Conservation (phyloP, 2,888 invertebrate genomes). For the Drosophila anomalata region DNA sequence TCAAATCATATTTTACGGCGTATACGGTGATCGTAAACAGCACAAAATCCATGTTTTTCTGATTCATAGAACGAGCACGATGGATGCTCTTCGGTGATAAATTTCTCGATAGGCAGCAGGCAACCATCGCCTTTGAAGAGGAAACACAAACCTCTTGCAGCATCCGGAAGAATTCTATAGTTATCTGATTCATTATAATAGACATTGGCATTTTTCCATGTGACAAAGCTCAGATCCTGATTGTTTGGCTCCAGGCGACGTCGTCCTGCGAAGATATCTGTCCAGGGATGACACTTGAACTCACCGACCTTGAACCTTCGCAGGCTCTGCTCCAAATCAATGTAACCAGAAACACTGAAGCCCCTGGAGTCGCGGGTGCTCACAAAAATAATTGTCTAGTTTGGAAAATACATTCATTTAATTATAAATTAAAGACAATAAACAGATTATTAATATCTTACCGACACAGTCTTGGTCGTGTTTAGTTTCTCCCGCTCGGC, state of each 20-base stretch:
- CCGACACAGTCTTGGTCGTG: slow-evolving; percentile 19
- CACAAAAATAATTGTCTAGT: slow-evolving; percentile 36
- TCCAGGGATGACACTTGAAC: slow-evolving; percentile 5
- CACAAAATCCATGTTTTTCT: slow-evolving; percentile 20
- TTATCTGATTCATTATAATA: slow-evolving; percentile 29
- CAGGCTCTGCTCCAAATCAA: slow-evolving; percentile 36
- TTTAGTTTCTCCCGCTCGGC: slow-evolving; percentile 15
- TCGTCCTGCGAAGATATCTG: slow-evolving; percentile 12
- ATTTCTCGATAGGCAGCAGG: slow-evolving; percentile 11
- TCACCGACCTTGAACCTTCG: slow-evolving; percentile 6
- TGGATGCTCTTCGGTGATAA: slow-evolving; percentile 3
- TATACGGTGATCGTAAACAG: slow-evolving; percentile 35
- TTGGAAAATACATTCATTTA: neutral
- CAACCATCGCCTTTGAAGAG: slow-evolving; percentile 26
- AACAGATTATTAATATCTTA: neutral
- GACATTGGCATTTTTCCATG: slow-evolving; percentile 21
- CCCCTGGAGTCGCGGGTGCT: slow-evolving; percentile 29
- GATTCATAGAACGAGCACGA: slow-evolving; percentile 27
- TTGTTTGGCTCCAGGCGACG: slow-evolving; percentile 21
- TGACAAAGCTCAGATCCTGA: slow-evolving; percentile 30
- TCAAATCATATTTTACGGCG: slow-evolving; percentile 11
- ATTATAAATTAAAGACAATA: neutral
- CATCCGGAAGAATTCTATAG: slow-evolving; percentile 6
- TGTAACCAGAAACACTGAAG: slow-evolving; percentile 30
- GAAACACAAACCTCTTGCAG: slow-evolving; percentile 20